Evolutionary conservation across 2,113 vertebrate species (phyloP).

Genomic region (Tetrao urogallus): DNA sequence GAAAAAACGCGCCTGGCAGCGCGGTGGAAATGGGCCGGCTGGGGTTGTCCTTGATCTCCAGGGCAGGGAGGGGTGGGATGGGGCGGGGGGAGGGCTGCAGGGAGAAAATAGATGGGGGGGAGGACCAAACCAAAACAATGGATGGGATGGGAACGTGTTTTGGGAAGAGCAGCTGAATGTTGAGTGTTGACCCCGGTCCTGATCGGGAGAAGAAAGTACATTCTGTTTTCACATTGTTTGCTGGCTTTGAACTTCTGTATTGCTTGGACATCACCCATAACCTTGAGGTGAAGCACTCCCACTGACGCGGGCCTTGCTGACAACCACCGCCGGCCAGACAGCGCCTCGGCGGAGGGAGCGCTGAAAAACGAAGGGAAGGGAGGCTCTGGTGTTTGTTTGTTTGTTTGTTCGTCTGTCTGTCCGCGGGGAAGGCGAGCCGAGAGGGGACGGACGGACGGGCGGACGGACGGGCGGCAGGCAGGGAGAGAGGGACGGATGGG

Average conservation of each 20-base stretch:
- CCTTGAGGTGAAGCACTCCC: conserved; percentile 80
- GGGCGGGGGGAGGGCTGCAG: accelerated
- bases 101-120: neutral
- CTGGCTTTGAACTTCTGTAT: conserved; percentile 87
- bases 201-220: conserved; percentile 57
- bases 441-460: conserved; percentile 26
- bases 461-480: conserved; percentile 36
- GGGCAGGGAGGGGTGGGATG: neutral
- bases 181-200: neutral
- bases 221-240: conserved; percentile 72
- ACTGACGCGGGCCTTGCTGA: conserved; percentile 75
- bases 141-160: neutral
- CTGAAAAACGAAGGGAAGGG: neutral
- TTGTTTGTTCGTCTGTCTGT: conserved; percentile 68
- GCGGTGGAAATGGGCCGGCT: conserved; percentile 2
- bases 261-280: conserved; percentile 83
- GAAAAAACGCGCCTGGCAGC: neutral
- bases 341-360: conserved; percentile 31
- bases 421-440: conserved; percentile 28
- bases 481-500: conserved; percentile 22
- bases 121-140: neutral
- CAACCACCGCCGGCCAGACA: conserved; percentile 58
- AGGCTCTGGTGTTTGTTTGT: conserved; percentile 23
- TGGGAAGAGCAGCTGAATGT: neutral
- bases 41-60: conserved; percentile 59